Base-by-base conservation (phyloP, 2,888 invertebrate genomes). In the Ochlodes sylvanus region DNA sequence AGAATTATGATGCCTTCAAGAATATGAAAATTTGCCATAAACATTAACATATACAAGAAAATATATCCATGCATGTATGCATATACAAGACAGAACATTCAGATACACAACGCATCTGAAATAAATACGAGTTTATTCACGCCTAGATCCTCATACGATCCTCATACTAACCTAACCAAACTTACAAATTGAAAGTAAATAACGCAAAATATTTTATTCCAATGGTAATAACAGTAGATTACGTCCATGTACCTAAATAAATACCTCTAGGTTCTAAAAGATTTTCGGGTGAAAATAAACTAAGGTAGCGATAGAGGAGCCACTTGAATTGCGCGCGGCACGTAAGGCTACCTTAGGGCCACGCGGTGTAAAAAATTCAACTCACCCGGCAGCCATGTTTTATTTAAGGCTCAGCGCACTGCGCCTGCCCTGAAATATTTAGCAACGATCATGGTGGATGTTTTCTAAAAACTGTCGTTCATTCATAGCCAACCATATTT, bases 351-450 rank as follows among this genome's bases (percentile, higher is more conserved):
- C 60, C 55, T 61, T 55, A 74, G 73, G 72, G 70, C 77, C 75
- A 77, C 78, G 67, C 71, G 77, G 79, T 80, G 80, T 90, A 79
- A 89, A 90, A 90, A 88, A 90, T 90, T 90, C 84, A 90, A 78
- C 76, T 78, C 80, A 77, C 82, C 80, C 77, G 81, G 81, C 75
- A 76, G 79, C 73, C 84, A 88, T 89, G 88, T 89, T 89, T 90
- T 91, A 90, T 89, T 85, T 88, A 90, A 83, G 78, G 75, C 77
- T 72, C 75, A 79, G 87, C 87, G 88, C 89, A 90, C 74, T 90
- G 90, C 90, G 88, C 86, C 81, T 75, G 54, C 78, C 75, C 80
- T 90, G 80, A 85, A 90, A 90, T 88, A 89, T 90, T 90, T 84
- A 90, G 83, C 76, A 79, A 83, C 42, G 52, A 52, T 52, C 54